phyloP scores from a whole-genome alignment of 2,797 vertebrate genomes.

The Salmo trutta region DNA sequence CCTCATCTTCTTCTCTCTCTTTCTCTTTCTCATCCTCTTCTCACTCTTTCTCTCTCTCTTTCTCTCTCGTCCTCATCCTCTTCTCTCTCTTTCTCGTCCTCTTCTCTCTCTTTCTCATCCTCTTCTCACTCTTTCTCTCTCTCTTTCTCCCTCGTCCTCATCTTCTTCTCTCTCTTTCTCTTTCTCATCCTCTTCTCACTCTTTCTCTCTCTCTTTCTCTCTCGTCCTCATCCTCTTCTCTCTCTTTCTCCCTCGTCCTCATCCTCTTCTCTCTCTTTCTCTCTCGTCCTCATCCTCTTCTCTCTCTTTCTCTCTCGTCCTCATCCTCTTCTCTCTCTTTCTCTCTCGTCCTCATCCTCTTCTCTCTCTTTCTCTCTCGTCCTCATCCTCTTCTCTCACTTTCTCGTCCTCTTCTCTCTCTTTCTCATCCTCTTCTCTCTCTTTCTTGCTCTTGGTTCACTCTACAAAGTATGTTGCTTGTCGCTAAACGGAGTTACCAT shows the following conservation, averaged over 20 bases:
- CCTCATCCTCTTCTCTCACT: slow-evolving; percentile 6
- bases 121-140: not conserved
- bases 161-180: slow-evolving; percentile 14
- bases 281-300: not conserved
- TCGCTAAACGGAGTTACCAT: not conserved
- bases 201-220: too few species aligned
- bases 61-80: not conserved
- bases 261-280: slow-evolving; percentile 12
- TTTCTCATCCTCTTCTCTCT: not conserved
- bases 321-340: slow-evolving; percentile 8
- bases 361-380: slow-evolving; percentile 10
- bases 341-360: not conserved
- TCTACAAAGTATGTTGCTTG: not conserved
- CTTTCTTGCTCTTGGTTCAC: slow-evolving; percentile 8
- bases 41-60: not conserved
- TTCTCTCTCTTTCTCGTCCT: slow-evolving; percentile 11
- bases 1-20: too few species aligned
- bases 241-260: slow-evolving; percentile 4
- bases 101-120: slow-evolving; percentile 10
- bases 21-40: not conserved
- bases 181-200: slow-evolving; percentile 1
- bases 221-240: not conserved
- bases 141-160: not conserved
- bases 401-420: slow-evolving; percentile 10
- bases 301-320: slow-evolving; percentile 14